Percentiles rank a stretch among this genome's conserved stretches.
These are phyloP conservation scores for Sturmia bella DNA, from an alignment of 2,888 invertebrate species.

Conservation along the genomic window DNA sequence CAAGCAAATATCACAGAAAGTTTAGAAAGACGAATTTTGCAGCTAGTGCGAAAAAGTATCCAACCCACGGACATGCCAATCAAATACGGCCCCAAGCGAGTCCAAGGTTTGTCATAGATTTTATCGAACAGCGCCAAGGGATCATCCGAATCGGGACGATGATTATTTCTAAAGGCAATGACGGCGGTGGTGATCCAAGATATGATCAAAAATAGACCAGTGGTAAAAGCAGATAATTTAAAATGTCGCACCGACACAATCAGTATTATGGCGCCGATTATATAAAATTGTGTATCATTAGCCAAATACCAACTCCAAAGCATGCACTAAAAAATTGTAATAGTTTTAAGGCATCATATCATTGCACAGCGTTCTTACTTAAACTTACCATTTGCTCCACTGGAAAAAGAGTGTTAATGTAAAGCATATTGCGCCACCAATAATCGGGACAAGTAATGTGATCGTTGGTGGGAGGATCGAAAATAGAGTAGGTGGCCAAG, in stretches of 20 bases:
- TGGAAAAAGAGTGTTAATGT: conserved; percentile 92
- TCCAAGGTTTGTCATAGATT: conserved; percentile 95
- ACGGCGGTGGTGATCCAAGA: conserved; percentile 91
- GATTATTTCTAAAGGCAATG: conserved; percentile 90
- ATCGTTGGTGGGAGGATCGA: conserved; percentile 91
- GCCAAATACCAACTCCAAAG: conserved; percentile 95
- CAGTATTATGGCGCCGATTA: conserved; percentile 90
- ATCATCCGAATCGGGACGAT: conserved; percentile 90
- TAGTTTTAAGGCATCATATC: neutral
- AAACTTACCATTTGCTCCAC: conserved; percentile 90
- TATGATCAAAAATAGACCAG: conserved; percentile 87
- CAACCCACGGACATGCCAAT: conserved; percentile 93
- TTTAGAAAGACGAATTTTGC: conserved; percentile 88
- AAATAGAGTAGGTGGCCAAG: conserved; percentile 90
- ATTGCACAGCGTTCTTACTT: neutral
- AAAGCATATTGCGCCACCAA: conserved; percentile 94
- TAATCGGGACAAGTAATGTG: conserved; percentile 91
- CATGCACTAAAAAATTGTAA: conserved; percentile 87
- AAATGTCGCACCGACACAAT: conserved; percentile 91
- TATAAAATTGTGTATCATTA: conserved; percentile 93
- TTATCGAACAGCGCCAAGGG: conserved; percentile 93
- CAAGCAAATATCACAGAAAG: conserved; percentile 87
- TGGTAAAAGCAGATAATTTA: conserved; percentile 87
- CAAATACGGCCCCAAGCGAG: conserved; percentile 90
- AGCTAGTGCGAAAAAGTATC: conserved; percentile 91